These are phyloP conservation scores for Scaptodrosophila lebanonensis DNA, from an alignment of 1,140 invertebrate genomes.

Conservation along the genomic window DNA sequence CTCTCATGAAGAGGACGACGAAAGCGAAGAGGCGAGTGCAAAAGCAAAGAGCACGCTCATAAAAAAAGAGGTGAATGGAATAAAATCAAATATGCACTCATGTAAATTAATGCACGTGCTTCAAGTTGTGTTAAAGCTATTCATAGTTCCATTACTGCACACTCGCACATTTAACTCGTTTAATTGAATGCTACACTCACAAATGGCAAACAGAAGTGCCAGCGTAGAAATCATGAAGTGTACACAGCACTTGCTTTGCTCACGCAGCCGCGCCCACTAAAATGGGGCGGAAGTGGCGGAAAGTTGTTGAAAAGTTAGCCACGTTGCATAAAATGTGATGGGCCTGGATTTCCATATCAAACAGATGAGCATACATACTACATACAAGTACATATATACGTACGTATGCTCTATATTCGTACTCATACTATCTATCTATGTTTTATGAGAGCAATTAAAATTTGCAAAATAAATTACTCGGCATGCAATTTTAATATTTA, in stretches of 20 bases:
- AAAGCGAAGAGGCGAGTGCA: too few species aligned
- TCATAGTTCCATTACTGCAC: constrained; percentile 3
- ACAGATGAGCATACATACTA: too few species aligned
- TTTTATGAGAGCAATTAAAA: constrained; percentile 30
- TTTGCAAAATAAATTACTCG: constrained; percentile 29
- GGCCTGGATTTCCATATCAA: too few species aligned
- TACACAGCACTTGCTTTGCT: constrained; percentile 1
- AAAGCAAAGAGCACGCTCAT: constrained; percentile 1
- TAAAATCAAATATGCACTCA: constrained; percentile 66
- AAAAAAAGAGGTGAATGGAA: constrained; percentile 50
- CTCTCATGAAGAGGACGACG: too few species aligned
- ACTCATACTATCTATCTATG: too few species aligned
- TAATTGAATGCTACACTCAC: constrained; percentile 22
- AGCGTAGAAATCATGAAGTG: constrained; percentile 11
- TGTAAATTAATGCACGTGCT: constrained; percentile 60
- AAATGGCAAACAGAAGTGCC: background rate
- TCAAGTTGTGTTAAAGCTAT: constrained; percentile 33
- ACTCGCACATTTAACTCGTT: constrained; percentile 6
- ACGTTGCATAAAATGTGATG: too few species aligned
- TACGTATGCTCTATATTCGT: too few species aligned
- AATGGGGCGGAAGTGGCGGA: constrained; percentile 25
- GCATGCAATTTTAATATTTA: constrained; percentile 27
- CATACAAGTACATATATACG: too few species aligned
- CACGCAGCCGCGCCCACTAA: background rate
- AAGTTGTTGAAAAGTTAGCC: constrained; percentile 32